Evolutionary conservation across 2,888 invertebrate species (phyloP).

Genomic region (Trilocha varians): DNA sequence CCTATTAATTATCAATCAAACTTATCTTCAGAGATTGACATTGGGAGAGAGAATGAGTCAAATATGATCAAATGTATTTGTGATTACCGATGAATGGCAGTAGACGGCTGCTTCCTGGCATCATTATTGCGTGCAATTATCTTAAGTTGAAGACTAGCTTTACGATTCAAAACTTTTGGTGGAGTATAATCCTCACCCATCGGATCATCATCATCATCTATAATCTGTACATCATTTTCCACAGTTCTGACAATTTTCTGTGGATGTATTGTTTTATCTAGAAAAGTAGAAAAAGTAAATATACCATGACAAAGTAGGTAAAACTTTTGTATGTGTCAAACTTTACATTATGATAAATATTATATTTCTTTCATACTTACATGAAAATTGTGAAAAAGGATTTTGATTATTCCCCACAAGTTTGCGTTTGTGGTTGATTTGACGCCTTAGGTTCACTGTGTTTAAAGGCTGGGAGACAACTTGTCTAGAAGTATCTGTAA

Average conservation of each 20-base stretch:
- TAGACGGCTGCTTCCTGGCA: slow-evolving; percentile 26
- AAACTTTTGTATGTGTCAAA: too few species aligned
- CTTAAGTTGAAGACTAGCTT: slow-evolving; percentile 55
- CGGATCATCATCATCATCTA: slow-evolving; percentile 38
- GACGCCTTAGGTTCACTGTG: background rate
- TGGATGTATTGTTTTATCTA: slow-evolving; percentile 26
- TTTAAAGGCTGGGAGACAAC: slow-evolving; percentile 48
- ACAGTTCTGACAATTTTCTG: slow-evolving; percentile 61
- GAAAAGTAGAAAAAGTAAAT: slow-evolving; percentile 10
- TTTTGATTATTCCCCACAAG: background rate
- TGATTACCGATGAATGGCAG: slow-evolving; percentile 30
- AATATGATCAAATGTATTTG: background rate
- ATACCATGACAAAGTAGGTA: too few species aligned
- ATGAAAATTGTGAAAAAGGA: too few species aligned
- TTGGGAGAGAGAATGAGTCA: background rate
- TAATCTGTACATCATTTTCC: slow-evolving; percentile 59
- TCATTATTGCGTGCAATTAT: slow-evolving; percentile 60
- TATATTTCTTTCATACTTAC: too few species aligned
- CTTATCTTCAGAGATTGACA: too few species aligned
- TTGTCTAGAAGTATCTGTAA: slow-evolving; percentile 55
- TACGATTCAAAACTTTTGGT: slow-evolving; percentile 34
- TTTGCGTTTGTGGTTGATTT: background rate
- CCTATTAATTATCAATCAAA: too few species aligned
- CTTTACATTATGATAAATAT: too few species aligned
- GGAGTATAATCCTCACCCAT: slow-evolving; percentile 45